Base-by-base conservation (phyloP, 2,113 vertebrate genomes). In the Nannospalax galili region DNA sequence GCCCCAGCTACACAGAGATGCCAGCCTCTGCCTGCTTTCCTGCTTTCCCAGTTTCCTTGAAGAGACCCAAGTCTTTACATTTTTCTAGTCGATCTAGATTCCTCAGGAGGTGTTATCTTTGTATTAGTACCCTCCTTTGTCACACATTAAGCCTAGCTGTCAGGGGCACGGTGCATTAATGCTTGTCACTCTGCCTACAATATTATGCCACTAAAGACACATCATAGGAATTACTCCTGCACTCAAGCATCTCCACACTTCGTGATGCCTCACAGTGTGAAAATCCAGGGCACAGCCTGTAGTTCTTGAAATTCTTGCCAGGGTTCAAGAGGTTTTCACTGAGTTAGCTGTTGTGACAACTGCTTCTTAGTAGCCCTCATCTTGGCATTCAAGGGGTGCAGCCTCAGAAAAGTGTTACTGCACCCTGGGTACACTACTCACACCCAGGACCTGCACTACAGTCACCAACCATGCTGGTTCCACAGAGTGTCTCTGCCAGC, bases 231-330 rank as follows among this genome's bases (percentile, higher is more conserved):
- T 69, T 88, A 45, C 73, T 92, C 77, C 65, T 84, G 82, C 70
- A 64, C 58, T 58, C 24, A 77, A 91, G 74, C 69, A 77, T 91
- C 91, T 91, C 65, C 35, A 42, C 88, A 64, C 17, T 93, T 58
- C 85, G 74, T 90, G 82, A 32, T 24, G 69, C 64, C 81, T 92
- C 65, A 30, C 9, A 35, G 70, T 69, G 22, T 94, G 74, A 88
- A 95, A 87, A 67, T 42, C 35, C 64, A 92, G 6, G 40, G 16
- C 37, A 74, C 56, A 88, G 60, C 60, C 73, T 9, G 2, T 37
- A 86, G 20, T 91, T 81, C 26, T 92, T 84, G 81, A 52, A 81
- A 93, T 84, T 92, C 73, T 92, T 96, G 92, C 77, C 90, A 88
- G 75, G 72, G 60, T n/a, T 95, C 73, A 90, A 96, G 90, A 82